Evolutionary conservation across 2,113 vertebrate genomes (phyloP), one percentile per base, ranked within the genome.

Genomic region (Indicator maculatus): DNA sequence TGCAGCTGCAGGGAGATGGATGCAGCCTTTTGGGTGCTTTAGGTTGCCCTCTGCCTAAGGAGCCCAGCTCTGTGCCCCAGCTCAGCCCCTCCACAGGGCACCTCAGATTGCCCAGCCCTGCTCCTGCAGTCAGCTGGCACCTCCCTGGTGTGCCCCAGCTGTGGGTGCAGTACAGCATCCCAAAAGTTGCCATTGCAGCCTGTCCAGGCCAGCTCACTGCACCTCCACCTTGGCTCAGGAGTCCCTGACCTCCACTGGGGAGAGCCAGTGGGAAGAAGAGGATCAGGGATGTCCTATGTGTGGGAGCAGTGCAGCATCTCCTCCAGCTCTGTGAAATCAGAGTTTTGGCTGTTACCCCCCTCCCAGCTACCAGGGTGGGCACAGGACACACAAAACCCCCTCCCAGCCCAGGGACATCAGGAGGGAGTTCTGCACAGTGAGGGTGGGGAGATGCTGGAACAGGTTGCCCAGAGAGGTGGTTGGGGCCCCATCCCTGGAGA

Each of bases 281-380:
- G 11, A 61, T 31, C 16, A 55, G 52, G 39, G 19, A 6, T 82
- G 33, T 17, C 7, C 88, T 28, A 7, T 0, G 0, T 0, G 0
- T 12, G 41, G 79, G 65, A 66, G 45, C 39, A 65, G 65, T 11
- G 30, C 0, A 0, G 19, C 1, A 3, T 16, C 61, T 52, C 61
- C 61, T 64, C 36, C 58, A 65, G 52, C 36, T 63, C 61, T 55
- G 23, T 44, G 41, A 36, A 67, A 55, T 14, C 1, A 5, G 17
- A 18, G 15, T 3, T 0, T 16, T 33, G 44, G 16, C 30, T 12
- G 5, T 63, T 44, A 6, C 7, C 31, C 23, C 27, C 70, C 53
- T 77, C 59, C 36, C 47, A 63, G 47, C 8, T 4, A 0, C 1
- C 0, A 10, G 58, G 45, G 10, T 1, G 12, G 55, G 52, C 12